These are phyloP conservation scores for Nebria ingens DNA, from an alignment of 1,140 invertebrate species.

Conservation along the genomic window DNA sequence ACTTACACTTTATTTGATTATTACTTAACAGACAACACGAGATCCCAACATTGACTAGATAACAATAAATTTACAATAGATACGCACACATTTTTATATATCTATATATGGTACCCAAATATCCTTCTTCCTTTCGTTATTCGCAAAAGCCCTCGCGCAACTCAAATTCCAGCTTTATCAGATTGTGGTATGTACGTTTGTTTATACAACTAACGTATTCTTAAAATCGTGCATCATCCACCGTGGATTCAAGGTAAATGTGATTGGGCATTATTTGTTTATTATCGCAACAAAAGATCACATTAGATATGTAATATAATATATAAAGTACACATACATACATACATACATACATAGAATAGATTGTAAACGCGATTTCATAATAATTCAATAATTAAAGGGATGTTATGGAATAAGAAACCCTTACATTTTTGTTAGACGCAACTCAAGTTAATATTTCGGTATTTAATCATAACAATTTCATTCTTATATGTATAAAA, in stretches of 20 bases:
- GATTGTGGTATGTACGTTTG: background rate
- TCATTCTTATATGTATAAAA: background rate
- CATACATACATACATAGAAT: conserved; percentile 1
- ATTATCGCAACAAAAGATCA: background rate
- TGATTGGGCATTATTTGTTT: background rate
- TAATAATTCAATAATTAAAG: background rate
- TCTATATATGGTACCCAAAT: background rate
- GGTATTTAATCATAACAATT: background rate
- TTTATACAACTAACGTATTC: background rate
- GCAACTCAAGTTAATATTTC: too few species aligned
- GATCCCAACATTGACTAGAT: too few species aligned
- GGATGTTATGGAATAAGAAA: too few species aligned
- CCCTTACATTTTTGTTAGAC: too few species aligned
- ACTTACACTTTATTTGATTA: too few species aligned
- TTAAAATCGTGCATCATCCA: background rate
- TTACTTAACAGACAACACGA: too few species aligned
- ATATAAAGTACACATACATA: conserved; percentile 1
- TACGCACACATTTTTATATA: background rate
- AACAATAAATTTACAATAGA: too few species aligned
- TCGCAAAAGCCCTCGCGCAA: background rate
- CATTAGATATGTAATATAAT: too few species aligned
- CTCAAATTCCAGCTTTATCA: background rate
- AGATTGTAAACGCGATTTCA: background rate
- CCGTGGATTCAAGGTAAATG: background rate
- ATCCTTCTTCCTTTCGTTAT: background rate